phyloP scores from a whole-genome alignment of 2,888 invertebrate genomes.

The Ceraclea dissimilis region DNA sequence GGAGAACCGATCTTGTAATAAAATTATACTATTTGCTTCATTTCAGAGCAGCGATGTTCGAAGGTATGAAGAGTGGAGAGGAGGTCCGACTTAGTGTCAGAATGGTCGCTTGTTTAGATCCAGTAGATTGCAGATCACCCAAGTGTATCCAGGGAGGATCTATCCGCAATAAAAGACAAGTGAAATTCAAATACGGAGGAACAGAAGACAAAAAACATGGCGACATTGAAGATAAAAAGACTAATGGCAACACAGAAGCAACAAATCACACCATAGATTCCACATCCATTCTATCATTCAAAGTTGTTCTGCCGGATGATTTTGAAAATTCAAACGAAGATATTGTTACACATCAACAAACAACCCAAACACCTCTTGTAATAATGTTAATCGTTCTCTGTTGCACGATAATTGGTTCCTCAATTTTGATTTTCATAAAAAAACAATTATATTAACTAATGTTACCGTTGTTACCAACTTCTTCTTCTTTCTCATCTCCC shows the following conservation, averaged over 20 bases:
- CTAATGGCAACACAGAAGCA: background rate
- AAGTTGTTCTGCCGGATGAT: constrained; percentile 17
- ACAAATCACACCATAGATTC: constrained; percentile 14
- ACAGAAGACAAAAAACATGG: background rate
- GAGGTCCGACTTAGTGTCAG: constrained; percentile 49
- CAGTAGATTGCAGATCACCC: constrained; percentile 43
- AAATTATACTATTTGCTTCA: background rate
- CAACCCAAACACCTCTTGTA: constrained; percentile 9
- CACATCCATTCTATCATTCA: constrained; percentile 20
- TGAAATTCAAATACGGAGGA: too few species aligned
- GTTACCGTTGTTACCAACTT: too few species aligned
- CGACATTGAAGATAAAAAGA: background rate
- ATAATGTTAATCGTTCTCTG: constrained; percentile 14
- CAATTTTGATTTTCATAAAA: constrained; percentile 17
- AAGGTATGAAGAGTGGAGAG: constrained; percentile 51
- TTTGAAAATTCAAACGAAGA: background rate
- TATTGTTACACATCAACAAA: background rate
- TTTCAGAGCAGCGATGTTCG: constrained; percentile 50
- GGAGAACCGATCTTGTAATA: background rate
- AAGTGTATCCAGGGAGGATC: constrained; percentile 29
- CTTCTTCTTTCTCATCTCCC: too few species aligned
- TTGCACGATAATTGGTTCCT: constrained; percentile 14
- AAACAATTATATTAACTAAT: constrained; percentile 11
- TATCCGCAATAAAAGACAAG: background rate
- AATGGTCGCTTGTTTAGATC: constrained; percentile 48